These are phyloP conservation scores for Ischnus inquisitorius DNA, from an alignment of 2,888 invertebrate genomes.

Conservation along the genomic window DNA sequence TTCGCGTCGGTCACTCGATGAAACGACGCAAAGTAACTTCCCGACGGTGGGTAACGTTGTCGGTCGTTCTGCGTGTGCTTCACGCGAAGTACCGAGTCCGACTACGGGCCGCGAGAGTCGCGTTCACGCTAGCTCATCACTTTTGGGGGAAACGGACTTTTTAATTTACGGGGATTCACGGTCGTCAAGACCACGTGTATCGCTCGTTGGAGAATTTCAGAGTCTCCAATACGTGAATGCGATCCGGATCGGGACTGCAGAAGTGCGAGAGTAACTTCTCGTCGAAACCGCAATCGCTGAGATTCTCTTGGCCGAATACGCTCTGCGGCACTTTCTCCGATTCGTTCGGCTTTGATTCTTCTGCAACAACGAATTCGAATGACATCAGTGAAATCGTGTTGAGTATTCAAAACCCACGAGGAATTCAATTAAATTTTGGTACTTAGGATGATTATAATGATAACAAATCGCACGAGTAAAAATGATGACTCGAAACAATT, in stretches of 20 bases:
- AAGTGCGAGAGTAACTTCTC: constrained; percentile 89
- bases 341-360: constrained; percentile 85
- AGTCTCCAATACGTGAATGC: constrained; percentile 88
- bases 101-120: not conserved
- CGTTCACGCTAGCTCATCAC: not conserved
- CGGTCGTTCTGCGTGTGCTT: not conserved
- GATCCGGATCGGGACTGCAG: constrained; percentile 87
- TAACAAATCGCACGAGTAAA: no score
- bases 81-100: not conserved
- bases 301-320: constrained; percentile 93
- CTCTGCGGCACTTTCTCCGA: constrained; percentile 86
- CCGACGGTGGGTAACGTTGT: not conserved
- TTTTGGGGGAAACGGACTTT: not conserved
- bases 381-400: not conserved
- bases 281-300: constrained; percentile 94
- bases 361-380: constrained; percentile 80
- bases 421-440: no score
- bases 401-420: no score
- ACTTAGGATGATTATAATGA: no score
- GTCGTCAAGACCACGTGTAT: constrained; percentile 86
- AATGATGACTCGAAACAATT: no score
- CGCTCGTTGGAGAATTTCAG: constrained; percentile 89
- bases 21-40: not conserved
- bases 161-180: not conserved
- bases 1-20: constrained; percentile 27